Percentiles rank a stretch among this genome's conserved stretches.
Evolutionary conservation across 2,113 vertebrate genomes (phyloP).

Genomic region (Aspiorhynchus laticeps): DNA sequence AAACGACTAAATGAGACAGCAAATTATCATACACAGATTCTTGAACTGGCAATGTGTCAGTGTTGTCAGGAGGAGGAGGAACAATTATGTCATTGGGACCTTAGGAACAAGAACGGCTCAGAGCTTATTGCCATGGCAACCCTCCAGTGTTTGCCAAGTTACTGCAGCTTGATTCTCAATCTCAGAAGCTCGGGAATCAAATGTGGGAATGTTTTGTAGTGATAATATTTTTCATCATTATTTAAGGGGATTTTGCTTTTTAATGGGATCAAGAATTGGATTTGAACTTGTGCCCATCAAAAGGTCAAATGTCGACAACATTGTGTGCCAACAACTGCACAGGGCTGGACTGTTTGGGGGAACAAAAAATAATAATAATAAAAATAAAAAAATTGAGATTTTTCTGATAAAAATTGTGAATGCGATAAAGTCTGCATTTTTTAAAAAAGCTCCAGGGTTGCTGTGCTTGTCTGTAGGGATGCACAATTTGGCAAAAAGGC

Average conservation of each 20-base stretch:
- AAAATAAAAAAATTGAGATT: background rate
- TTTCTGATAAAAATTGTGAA: background rate
- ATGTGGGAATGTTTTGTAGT: slow-evolving; percentile 40
- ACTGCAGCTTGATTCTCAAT: slow-evolving; percentile 6
- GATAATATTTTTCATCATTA: background rate
- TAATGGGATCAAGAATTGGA: background rate
- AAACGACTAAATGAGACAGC: slow-evolving; percentile 7
- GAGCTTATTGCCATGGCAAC: slow-evolving; percentile 50
- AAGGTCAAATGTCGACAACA: background rate
- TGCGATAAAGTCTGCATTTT: background rate
- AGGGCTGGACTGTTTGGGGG: background rate
- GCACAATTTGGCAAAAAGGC: too few species aligned
- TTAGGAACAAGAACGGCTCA: slow-evolving; percentile 13
- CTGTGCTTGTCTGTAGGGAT: too few species aligned
- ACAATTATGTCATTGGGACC: slow-evolving; percentile 30
- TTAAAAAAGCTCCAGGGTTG: too few species aligned
- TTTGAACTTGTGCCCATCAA: background rate
- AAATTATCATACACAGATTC: slow-evolving; percentile 35
- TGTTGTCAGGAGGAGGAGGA: slow-evolving; percentile 15
- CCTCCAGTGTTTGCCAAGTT: slow-evolving; percentile 38
- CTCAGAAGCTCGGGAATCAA: slow-evolving; percentile 31
- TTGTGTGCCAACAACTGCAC: background rate
- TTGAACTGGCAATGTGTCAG: background rate
- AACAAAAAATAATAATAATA: background rate
- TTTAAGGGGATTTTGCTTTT: background rate